phyloP scores from a whole-genome alignment of 1,140 invertebrate species.

The Conus ventricosus region DNA sequence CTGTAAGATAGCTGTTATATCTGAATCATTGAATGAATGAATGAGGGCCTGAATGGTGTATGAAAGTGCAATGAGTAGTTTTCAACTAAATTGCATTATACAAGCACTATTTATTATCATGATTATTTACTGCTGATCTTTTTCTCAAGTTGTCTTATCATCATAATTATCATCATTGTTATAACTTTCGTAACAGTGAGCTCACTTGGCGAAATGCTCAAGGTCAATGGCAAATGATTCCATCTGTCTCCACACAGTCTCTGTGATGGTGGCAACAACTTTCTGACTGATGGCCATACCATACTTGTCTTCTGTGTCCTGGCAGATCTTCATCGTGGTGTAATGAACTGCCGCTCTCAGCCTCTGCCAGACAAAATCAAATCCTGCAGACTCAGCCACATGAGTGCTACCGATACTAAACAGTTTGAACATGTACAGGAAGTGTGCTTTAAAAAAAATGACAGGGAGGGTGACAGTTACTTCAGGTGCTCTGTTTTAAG shows the following conservation, averaged over 20 bases:
- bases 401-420: neutral
- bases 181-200: neutral
- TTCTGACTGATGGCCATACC: conserved; percentile 45
- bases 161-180: no score
- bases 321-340: conserved; percentile 51
- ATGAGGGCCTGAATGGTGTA: no score
- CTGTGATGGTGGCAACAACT: conserved; percentile 51
- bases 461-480: neutral
- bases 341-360: conserved; percentile 57
- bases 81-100: no score
- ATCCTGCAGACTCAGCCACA: no score
- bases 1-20: no score
- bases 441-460: neutral
- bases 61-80: no score
- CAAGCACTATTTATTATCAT: no score
- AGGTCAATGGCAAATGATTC: conserved; percentile 52
- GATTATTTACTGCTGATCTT: no score
- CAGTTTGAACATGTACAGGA: neutral
- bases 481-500: neutral
- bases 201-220: conserved; percentile 60
- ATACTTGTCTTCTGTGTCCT: conserved; percentile 42
- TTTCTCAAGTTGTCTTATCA: no score
- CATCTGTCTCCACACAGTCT: conserved; percentile 55
- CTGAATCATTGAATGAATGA: no score
- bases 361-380: conserved; percentile 40